phyloP scores from a whole-genome alignment of 64 coral and sea anemone species.

The Montipora cactus region DNA sequence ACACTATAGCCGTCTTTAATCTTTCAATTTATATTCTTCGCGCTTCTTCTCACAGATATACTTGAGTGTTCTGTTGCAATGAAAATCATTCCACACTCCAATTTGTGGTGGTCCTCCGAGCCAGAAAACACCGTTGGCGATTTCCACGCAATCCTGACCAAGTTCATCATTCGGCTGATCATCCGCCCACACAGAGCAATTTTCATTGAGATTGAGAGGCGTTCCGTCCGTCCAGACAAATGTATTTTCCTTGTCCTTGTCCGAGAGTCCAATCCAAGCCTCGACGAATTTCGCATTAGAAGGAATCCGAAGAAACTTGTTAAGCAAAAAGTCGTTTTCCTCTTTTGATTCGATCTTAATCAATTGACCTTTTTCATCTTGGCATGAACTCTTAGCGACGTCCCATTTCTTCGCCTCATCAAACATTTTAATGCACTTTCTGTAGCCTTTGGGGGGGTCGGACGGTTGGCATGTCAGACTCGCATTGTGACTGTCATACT shows the following conservation, averaged over 20 bases:
- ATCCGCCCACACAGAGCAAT: background rate
- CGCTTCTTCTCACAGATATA: conserved; percentile 13
- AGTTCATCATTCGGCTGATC: conserved; percentile 1
- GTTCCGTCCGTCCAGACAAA: conserved; percentile 14
- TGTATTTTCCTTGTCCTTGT: background rate
- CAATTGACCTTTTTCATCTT: background rate
- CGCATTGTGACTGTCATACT: background rate
- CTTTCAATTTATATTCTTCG: background rate
- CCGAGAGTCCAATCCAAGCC: conserved; percentile 12
- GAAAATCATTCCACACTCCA: conserved; percentile 8
- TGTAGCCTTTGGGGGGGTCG: background rate
- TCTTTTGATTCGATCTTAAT: conserved; percentile 6
- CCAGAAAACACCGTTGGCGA: conserved; percentile 8
- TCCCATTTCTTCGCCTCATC: background rate
- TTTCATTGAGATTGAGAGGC: background rate
- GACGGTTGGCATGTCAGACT: background rate
- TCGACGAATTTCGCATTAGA: background rate
- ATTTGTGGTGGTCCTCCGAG: background rate
- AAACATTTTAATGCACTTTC: background rate
- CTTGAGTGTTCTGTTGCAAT: background rate
- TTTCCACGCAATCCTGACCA: background rate
- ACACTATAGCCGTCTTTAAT: background rate
- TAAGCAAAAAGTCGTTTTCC: background rate
- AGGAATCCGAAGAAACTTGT: background rate
- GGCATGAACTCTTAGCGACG: background rate